Base-by-base conservation (phyloP, 2,113 vertebrate genomes). In the Otocyon megalotis region DNA sequence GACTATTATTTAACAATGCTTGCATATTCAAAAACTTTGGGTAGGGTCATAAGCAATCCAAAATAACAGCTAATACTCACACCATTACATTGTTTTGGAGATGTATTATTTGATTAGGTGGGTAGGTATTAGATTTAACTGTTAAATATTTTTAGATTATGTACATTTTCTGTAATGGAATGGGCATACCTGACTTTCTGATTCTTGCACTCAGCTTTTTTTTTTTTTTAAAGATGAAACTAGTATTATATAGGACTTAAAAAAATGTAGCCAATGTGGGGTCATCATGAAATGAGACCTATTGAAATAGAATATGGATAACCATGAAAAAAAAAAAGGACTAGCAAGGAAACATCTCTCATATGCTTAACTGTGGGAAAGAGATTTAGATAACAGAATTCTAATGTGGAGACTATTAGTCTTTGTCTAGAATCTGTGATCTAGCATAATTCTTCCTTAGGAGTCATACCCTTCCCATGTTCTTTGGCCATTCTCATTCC, bases 241-340 rank as follows among this genome's bases (percentile, higher is more conserved):
- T 60, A 77, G 56, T 28, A 69, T 88, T 88, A 56, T 48, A 71
- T 83, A 77, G 82, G 17, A 43, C 43, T 86, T 81, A 0, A 37
- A 54, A 69, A 65, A 80, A 43, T 43, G 26, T 60, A 26, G 5
- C 24, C 19, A 19, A 58, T 4, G 15, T 81, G 17, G 19, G 10
- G 5, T 5, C 22, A 37, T 19, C 16, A 8, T 50, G 58, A 74
- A 86, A 71, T 67, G 22, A 87, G 28, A 94, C 8, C 4, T 63
- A 37, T 58, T 97, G 37, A 20, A 60, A 84, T n/a, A 86, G 72
- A 92, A 62, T 86, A 56, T 63, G 17, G 37, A 76, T n/a, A 88
- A n/a, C 37, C 32, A 56, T 54, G 1, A 95, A 82, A 26, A 84
- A 37, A 37, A 93, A 89, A 77, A 60, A 76, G n/a, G n/a, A 90